Percentiles rank a stretch among this genome's conserved stretches.
Conservation (phyloP, 2,888 invertebrate species). For the Leptothorax acervorum region DNA sequence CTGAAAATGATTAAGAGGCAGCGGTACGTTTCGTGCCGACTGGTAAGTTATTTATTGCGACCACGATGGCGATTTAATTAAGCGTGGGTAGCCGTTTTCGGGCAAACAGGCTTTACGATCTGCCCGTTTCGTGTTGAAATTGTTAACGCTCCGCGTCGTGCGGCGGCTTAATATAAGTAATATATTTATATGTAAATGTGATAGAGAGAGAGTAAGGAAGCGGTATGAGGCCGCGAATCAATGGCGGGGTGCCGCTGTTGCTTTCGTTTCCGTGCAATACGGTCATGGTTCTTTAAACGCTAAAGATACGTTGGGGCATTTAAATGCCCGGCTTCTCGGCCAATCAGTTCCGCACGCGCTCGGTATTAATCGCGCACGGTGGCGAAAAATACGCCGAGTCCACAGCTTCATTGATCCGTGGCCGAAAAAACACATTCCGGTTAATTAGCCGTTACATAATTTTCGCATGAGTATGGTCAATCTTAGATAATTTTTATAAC, state of each 20-base stretch:
- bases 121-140: neutral
- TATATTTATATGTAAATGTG: constrained; percentile 35
- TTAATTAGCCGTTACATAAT: constrained; percentile 5
- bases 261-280: constrained; percentile 54
- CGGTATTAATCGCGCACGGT: constrained; percentile 6
- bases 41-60: constrained; percentile 42
- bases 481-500: constrained; percentile 21
- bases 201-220: constrained; percentile 7
- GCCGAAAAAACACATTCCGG: constrained; percentile 9
- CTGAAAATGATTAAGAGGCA: constrained; percentile 36
- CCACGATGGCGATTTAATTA: constrained; percentile 39
- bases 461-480: neutral
- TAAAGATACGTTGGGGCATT: neutral
- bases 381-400: neutral
- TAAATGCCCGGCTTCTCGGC: constrained; percentile 9
- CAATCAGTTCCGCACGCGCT: constrained; percentile 19
- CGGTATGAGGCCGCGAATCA: constrained; percentile 9
- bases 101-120: neutral
- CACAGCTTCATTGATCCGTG: constrained; percentile 21
- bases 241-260: neutral
- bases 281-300: constrained; percentile 58
- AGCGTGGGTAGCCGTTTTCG: constrained; percentile 10
- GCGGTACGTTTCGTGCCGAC: constrained; percentile 4
- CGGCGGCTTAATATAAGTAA: neutral
- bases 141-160: neutral